These are phyloP conservation scores for Thunnus albacares DNA, from an alignment of 2,797 vertebrate genomes.

Conservation along the genomic window DNA sequence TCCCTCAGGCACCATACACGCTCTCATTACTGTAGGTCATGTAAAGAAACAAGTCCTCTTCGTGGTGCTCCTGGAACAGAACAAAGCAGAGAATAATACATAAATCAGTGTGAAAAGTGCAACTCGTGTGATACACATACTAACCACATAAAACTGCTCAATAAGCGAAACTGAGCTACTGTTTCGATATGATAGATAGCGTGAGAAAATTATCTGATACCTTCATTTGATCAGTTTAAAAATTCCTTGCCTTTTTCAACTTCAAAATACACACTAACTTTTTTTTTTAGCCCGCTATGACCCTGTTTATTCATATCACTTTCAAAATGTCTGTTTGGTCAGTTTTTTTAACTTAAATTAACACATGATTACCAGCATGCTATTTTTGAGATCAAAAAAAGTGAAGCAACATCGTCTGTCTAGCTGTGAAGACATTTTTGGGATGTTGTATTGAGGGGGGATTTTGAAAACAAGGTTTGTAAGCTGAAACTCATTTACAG, in stretches of 20 bases:
- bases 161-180: background rate
- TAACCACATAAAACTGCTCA: background rate
- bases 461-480: background rate
- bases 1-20: conserved; percentile 94
- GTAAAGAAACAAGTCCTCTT: conserved; percentile 97
- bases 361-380: background rate
- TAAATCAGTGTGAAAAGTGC: background rate
- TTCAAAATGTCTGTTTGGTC: background rate
- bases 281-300: background rate
- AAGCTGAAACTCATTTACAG: background rate
- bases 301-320: background rate
- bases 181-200: background rate
- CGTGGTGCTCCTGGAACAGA: conserved; percentile 93
- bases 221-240: background rate
- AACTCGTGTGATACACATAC: background rate
- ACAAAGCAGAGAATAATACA: conserved; percentile 3
- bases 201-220: background rate
- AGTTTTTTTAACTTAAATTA: background rate
- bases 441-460: background rate
- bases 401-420: conserved; percentile 13
- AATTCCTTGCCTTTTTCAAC: background rate
- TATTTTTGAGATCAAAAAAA: background rate
- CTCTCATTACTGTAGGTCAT: conserved; percentile 99
- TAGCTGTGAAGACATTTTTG: background rate
- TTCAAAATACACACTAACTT: background rate